Conservation (phyloP, 1,140 invertebrate species). For the Propsilocerus akamusi region DNA sequence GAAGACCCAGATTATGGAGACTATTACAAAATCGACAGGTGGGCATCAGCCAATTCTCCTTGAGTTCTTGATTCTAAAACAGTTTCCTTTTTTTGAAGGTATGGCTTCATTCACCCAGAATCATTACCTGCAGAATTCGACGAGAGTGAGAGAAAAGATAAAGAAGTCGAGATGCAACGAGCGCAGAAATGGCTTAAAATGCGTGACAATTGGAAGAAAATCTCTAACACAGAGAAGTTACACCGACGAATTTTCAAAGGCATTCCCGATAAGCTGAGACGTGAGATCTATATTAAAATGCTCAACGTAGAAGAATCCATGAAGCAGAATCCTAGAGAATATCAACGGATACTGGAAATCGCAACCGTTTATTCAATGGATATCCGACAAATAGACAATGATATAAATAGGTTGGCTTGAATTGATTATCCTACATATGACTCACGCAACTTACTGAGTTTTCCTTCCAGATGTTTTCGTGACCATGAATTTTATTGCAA, state of each 20-base stretch:
- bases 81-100: slow-evolving; percentile 29
- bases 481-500: slow-evolving; percentile 86
- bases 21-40: slow-evolving; percentile 82
- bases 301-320: slow-evolving; percentile 57
- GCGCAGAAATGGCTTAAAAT: slow-evolving; percentile 93
- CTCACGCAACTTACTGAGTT: too few relatives aligned
- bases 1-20: slow-evolving; percentile 92
- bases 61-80: not conserved
- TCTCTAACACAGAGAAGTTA: slow-evolving; percentile 61
- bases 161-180: slow-evolving; percentile 63
- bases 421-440: too few relatives aligned
- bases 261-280: slow-evolving; percentile 75
- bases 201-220: slow-evolving; percentile 51
- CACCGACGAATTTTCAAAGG: slow-evolving; percentile 81
- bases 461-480: too few relatives aligned
- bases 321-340: slow-evolving; percentile 57
- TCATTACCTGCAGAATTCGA: slow-evolving; percentile 51
- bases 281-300: slow-evolving; percentile 59
- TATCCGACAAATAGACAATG: slow-evolving; percentile 89
- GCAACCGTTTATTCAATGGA: slow-evolving; percentile 78
- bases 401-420: slow-evolving; percentile 91
- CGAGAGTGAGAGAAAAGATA: slow-evolving; percentile 45
- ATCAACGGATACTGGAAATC: slow-evolving; percentile 67
- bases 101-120: slow-evolving; percentile 89
- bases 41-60: not conserved